A percentile compares a stretch with the other conserved stretches of the same genome.
Evolutionary conservation across 2,113 vertebrate species (phyloP).

Genomic region (Anguilla rostrata): DNA sequence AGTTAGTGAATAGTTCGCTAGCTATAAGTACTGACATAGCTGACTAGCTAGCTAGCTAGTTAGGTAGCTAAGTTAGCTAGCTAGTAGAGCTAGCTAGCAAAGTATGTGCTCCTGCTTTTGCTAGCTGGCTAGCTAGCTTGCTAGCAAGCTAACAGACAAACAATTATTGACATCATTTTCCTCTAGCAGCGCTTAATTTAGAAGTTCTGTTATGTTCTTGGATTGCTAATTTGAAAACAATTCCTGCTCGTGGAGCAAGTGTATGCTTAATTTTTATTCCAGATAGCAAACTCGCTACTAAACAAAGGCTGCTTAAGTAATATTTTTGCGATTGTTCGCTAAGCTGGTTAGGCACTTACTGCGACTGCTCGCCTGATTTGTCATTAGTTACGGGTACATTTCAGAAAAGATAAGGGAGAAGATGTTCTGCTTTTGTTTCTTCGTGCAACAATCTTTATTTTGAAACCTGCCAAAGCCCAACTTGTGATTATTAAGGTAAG

Average conservation of each 20-base stretch:
- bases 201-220: neutral
- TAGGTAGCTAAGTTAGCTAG: constrained; percentile 8
- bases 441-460: constrained; percentile 58
- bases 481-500: constrained; percentile 62
- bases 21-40: neutral
- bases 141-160: constrained; percentile 32
- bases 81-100: neutral
- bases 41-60: neutral
- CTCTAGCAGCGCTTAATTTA: constrained; percentile 1
- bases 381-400: constrained; percentile 79
- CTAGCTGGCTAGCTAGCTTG: constrained; percentile 20
- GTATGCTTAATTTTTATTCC: neutral
- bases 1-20: constrained; percentile 35
- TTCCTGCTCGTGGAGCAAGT: neutral
- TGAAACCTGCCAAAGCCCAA: constrained; percentile 66
- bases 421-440: constrained; percentile 50
- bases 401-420: constrained; percentile 49
- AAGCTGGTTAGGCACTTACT: neutral
- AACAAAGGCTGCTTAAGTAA: neutral
- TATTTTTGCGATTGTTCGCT: neutral
- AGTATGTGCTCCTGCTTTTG: constrained; percentile 6
- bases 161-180: constrained; percentile 37
- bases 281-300: neutral
- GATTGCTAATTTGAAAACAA: neutral
- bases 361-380: constrained; percentile 19